Conservation (phyloP, 1,140 invertebrate species). For the Aphaenogaster ashmeadi region DNA sequence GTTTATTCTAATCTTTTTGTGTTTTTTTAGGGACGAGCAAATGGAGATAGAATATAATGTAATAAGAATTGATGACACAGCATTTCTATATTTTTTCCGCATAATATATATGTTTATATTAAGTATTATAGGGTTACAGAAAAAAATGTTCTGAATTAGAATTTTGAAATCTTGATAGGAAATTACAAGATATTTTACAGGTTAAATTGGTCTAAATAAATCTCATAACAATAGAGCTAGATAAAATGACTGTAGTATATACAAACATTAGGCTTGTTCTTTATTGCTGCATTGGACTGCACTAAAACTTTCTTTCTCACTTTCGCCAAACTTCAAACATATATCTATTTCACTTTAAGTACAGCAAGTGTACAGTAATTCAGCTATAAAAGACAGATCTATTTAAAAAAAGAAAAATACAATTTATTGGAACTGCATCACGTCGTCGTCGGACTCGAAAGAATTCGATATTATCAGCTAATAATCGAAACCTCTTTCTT, state of each 20-base stretch:
- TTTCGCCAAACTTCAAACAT: too few species aligned
- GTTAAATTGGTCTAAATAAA: not conserved
- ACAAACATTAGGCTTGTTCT: not conserved
- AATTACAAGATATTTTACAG: not conserved
- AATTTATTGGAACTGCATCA: not conserved
- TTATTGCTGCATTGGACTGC: too few species aligned
- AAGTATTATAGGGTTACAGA: not conserved
- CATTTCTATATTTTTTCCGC: not conserved
- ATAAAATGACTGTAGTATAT: not conserved
- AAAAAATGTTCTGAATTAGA: not conserved
- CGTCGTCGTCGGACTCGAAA: not conserved
- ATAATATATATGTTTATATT: not conserved
- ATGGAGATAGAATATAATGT: not conserved
- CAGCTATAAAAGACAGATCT: too few species aligned
- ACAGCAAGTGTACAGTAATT: too few species aligned
- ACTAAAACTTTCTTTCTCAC: too few species aligned
- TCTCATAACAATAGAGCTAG: not conserved
- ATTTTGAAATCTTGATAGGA: not conserved
- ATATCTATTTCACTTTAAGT: too few species aligned
- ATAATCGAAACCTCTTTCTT: not conserved
- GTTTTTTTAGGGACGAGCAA: not conserved
- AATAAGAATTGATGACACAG: constrained; percentile 3
- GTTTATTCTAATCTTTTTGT: not conserved
- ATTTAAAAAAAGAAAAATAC: not conserved
- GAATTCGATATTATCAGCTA: not conserved